Base-by-base conservation (phyloP, 2,888 invertebrate species). In the Blera fallax region DNA sequence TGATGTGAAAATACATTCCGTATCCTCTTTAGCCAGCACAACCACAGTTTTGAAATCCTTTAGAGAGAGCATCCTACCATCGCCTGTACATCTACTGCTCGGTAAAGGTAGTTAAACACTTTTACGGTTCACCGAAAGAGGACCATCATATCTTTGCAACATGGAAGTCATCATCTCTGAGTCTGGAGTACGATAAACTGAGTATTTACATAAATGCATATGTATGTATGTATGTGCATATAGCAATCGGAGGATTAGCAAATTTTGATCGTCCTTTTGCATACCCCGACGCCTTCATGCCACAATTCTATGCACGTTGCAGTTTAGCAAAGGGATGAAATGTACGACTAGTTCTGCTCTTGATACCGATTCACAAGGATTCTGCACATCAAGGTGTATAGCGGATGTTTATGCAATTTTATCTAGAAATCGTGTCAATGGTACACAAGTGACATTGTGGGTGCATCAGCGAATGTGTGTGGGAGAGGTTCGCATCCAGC, bases 111-210 rank as follows among this genome's bases (percentile, higher is more conserved):
- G 81, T 74, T 69, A 74, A 81, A 76, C 74, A 81, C 74, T 76
- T 76, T 81, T 74, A 81, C 62, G 74, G 81, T 69, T 81, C 81
- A 76, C 74, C 45, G 76, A 54, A 24, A 67, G 74, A 80, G 67
- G 52, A 80, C 74, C 80, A 67, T 72, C 72, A 79, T 72, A 21
- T 73, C 65, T 52, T 73, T 73, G 80, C 50, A 60, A 67, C 34
- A 73, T 50, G 29, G 52, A 37, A 76, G 48, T 58, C 56, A 60
- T 72, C 58, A 60, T 58, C 70, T 32, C 34, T 34, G 48, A 58
- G 11, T 54, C 58, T 60, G 56, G 10, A 54, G 14, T 18, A n/a
- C 6, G 24, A 14, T 6, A 3, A 14, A 6, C 14, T 40, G 14
- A 40, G 40, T 14, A 40, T 6, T 14, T n/a, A 6, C 14, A n/a